Conservation (phyloP, 1,140 invertebrate genomes). For the Drosophila albomicans region DNA sequence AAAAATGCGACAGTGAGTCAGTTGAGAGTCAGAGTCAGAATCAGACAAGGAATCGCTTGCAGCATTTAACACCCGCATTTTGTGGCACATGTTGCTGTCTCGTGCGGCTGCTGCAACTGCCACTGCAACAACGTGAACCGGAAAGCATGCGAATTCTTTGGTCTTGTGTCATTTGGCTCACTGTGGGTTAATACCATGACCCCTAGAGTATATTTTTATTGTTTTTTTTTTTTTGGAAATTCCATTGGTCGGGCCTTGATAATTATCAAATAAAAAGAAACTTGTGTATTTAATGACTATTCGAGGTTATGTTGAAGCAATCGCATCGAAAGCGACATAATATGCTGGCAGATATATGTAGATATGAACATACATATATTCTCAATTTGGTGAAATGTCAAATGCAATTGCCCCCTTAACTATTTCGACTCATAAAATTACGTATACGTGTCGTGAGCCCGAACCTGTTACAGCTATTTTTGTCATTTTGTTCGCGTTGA, state of each 20-base stretch:
- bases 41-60: constrained; percentile 4
- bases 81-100: constrained; percentile 46
- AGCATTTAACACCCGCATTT: constrained; percentile 43
- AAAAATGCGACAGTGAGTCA: constrained; percentile 52
- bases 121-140: constrained; percentile 22
- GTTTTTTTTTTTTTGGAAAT: background rate
- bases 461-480: constrained; percentile 60
- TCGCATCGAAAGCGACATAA: background rate
- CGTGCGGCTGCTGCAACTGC: constrained; percentile 23
- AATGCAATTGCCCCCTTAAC: constrained; percentile 34
- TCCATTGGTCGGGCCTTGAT: background rate
- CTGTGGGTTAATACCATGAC: background rate
- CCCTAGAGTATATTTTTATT: background rate
- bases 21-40: background rate
- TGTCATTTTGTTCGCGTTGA: constrained; percentile 39
- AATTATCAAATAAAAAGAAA: background rate
- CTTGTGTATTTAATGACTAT: background rate
- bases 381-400: constrained; percentile 24
- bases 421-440: constrained; percentile 43
- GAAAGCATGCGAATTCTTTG: constrained; percentile 39
- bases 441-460: constrained; percentile 44
- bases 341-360: background rate
- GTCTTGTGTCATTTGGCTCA: constrained; percentile 26
- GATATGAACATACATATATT: background rate
- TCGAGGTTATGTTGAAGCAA: background rate